These are phyloP conservation scores for Gobiocypris rarus DNA, from an alignment of 2,113 vertebrate genomes.

Conservation along the genomic window DNA sequence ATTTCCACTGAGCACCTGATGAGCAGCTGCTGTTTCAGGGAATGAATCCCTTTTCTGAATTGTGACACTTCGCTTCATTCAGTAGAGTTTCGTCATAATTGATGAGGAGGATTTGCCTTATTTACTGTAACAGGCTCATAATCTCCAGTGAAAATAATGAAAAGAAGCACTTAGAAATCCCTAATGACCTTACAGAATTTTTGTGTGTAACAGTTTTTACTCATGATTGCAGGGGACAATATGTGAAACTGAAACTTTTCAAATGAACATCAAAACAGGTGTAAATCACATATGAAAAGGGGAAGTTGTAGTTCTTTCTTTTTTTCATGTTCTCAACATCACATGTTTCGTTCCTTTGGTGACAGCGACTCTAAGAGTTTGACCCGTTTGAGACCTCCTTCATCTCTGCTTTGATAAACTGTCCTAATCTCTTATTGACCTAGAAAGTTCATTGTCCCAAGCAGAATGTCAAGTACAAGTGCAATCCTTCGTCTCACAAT, in stretches of 20 bases:
- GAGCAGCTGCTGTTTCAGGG: conserved; percentile 3
- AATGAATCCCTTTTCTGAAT: neutral
- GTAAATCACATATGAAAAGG: neutral
- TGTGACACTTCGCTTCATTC: neutral
- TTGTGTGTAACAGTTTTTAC: neutral
- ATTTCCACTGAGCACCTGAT: neutral
- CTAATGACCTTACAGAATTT: neutral
- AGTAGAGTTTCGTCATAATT: neutral
- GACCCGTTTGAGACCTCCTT: conserved; percentile 66
- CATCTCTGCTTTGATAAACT: conserved; percentile 39
- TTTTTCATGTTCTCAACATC: neutral
- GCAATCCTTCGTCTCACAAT: neutral
- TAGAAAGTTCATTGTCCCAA: conserved; percentile 62
- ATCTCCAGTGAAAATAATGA: conserved; percentile 43
- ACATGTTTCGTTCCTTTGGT: conserved; percentile 22
- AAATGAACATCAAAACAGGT: neutral
- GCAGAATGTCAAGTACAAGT: neutral
- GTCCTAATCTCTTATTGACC: conserved; percentile 68
- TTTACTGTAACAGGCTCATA: neutral
- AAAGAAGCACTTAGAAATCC: conserved; percentile 27
- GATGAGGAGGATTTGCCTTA: neutral
- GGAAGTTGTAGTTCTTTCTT: conserved; percentile 15
- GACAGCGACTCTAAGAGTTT: conserved; percentile 33
- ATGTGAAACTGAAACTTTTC: conserved; percentile 28
- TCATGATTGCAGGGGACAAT: neutral